phyloP scores from a whole-genome alignment of 2,797 vertebrate genomes.

The Caiman crocodilus region DNA sequence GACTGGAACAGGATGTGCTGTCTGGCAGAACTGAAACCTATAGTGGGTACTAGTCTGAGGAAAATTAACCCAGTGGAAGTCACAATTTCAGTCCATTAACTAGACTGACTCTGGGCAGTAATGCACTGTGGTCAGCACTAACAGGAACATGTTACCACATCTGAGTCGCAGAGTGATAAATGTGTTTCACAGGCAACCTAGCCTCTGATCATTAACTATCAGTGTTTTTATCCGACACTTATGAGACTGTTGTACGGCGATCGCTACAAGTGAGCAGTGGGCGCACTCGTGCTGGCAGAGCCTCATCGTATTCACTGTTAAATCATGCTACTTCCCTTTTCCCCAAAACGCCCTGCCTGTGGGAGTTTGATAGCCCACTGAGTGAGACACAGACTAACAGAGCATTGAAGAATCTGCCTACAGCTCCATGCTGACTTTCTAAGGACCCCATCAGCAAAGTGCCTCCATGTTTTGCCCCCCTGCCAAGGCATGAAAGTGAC shows the following conservation, averaged over 20 bases:
- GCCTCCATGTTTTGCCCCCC: background rate
- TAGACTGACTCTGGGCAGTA: background rate
- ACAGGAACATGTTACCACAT: no score
- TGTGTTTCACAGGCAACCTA: no score
- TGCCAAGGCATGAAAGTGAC: background rate
- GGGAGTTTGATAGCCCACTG: background rate
- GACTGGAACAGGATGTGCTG: background rate
- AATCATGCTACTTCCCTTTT: background rate
- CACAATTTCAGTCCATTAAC: background rate
- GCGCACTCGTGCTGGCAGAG: background rate
- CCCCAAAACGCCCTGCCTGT: background rate
- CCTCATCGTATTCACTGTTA: background rate
- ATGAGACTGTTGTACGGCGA: no score
- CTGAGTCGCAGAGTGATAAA: rapidly evolving
- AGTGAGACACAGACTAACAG: background rate
- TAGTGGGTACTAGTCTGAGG: background rate
- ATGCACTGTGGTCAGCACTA: rapidly evolving
- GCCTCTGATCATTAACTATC: background rate
- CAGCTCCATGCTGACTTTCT: background rate
- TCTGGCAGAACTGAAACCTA: background rate
- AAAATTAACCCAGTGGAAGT: background rate
- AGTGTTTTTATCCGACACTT: background rate
- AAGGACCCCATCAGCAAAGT: background rate
- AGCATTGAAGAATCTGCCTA: background rate
- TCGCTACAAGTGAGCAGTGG: background rate